A percentile compares a stretch with the other conserved stretches of the same genome.
phyloP scores from a whole-genome alignment of 2,797 vertebrate genomes.

The Serranus cabrilla region DNA sequence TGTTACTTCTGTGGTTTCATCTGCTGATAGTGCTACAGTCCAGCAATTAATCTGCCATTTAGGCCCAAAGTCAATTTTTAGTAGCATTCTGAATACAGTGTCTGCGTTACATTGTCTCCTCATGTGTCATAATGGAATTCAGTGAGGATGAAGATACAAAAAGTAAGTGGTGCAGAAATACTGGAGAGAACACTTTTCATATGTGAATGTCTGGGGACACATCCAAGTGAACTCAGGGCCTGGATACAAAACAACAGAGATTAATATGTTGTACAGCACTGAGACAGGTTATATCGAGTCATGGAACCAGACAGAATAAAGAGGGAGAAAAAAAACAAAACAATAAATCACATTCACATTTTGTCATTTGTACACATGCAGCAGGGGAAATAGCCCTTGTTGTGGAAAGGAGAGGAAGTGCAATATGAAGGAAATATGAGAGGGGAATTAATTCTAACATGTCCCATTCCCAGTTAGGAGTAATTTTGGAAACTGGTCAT shows the following conservation, averaged over 20 bases:
- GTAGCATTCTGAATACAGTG: neutral
- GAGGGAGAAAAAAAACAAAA: neutral
- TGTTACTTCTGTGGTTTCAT: neutral
- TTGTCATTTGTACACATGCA: constrained; percentile 51
- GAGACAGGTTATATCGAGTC: constrained; percentile 28
- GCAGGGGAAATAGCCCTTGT: constrained; percentile 75
- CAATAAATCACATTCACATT: constrained; percentile 55
- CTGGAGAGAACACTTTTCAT: constrained; percentile 51
- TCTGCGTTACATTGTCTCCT: constrained; percentile 20
- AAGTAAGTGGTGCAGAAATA: constrained; percentile 16
- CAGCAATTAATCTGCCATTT: constrained; percentile 11
- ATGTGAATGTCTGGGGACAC: constrained; percentile 36
- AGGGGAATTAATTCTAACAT: constrained; percentile 28
- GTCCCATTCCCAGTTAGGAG: constrained; percentile 10
- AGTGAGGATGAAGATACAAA: neutral
- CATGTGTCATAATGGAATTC: neutral
- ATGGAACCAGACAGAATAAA: constrained; percentile 14
- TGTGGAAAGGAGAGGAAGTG: constrained; percentile 46
- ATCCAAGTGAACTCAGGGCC: constrained; percentile 43
- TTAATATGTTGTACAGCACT: constrained; percentile 14
- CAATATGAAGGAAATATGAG: constrained; percentile 40
- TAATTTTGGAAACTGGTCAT: constrained; percentile 17
- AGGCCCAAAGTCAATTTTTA: constrained; percentile 20
- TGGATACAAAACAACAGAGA: neutral
- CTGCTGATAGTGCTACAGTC: constrained; percentile 14